A percentile compares a stretch with the other conserved stretches of the same genome.
These are phyloP conservation scores for Epinephelus lanceolatus DNA, from an alignment of 2,113 vertebrate species.

Conservation along the genomic window DNA sequence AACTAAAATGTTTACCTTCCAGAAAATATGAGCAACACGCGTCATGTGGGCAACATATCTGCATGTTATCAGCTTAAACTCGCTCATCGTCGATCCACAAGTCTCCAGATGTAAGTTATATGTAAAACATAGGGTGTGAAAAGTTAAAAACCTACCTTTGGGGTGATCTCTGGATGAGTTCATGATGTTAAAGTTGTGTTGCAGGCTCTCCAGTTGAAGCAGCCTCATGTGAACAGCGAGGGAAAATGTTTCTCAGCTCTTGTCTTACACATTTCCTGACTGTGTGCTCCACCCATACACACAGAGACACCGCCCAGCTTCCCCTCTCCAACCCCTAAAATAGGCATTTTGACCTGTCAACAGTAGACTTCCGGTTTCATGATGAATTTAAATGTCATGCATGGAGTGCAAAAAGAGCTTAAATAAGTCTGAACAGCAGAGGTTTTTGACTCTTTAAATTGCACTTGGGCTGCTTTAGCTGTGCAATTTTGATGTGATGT, in stretches of 20 bases:
- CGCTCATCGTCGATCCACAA: neutral
- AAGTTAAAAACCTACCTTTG: slow-evolving; percentile 37
- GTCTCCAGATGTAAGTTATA: neutral
- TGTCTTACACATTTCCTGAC: slow-evolving; percentile 60
- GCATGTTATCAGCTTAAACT: neutral
- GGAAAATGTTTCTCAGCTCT: neutral
- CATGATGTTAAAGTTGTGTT: slow-evolving; percentile 1
- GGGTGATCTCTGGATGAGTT: neutral
- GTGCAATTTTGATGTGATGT: no score
- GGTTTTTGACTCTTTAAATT: neutral
- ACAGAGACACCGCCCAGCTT: slow-evolving; percentile 35
- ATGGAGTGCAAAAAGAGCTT: neutral
- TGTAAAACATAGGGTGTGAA: rapidly evolving
- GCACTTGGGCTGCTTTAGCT: neutral
- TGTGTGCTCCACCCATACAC: slow-evolving; percentile 62
- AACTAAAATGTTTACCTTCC: neutral
- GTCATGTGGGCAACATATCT: neutral
- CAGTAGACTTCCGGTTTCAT: neutral
- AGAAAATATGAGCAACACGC: neutral
- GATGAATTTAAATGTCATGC: neutral
- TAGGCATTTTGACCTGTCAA: neutral
- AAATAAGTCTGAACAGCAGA: neutral
- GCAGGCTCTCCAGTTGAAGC: neutral
- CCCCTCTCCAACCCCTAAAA: neutral
- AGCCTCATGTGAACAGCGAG: neutral